Conservation (phyloP, 1,140 invertebrate species). For the Argopecten irradians region DNA sequence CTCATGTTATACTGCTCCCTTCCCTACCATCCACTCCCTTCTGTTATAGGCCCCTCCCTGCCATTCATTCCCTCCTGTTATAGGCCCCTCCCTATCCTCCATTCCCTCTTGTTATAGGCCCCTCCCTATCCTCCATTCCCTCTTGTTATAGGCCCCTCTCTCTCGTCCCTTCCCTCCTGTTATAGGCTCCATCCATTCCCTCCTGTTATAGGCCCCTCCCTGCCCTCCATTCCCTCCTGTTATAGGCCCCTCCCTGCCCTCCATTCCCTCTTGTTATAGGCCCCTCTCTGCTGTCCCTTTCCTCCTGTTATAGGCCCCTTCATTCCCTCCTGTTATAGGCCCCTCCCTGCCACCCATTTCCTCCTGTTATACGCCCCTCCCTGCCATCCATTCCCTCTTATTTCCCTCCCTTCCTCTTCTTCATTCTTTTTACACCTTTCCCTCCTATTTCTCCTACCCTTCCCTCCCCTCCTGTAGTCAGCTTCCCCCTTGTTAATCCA, state of each 20-base stretch:
- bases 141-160: neutral
- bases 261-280: neutral
- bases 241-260: neutral
- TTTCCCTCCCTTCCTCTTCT: neutral
- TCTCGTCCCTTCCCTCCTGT: neutral
- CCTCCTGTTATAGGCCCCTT: neutral
- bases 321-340: neutral
- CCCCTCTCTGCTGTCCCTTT: neutral
- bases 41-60: too few relatives aligned
- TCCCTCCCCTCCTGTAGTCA: neutral
- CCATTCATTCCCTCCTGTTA: too few relatives aligned
- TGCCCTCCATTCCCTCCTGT: neutral
- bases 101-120: neutral
- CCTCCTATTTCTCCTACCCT: neutral
- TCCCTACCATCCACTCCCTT: too few relatives aligned
- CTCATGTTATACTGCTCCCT: too few relatives aligned
- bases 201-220: neutral
- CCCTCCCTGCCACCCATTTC: neutral
- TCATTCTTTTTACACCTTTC: neutral
- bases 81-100: neutral
- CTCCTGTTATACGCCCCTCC: neutral
- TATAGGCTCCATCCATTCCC: neutral
- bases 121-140: neutral
- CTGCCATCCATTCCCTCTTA: neutral
- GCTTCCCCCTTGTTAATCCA: neutral